phyloP scores from a whole-genome alignment of 2,113 vertebrate genomes.

The Rhinolophus sinicus region DNA sequence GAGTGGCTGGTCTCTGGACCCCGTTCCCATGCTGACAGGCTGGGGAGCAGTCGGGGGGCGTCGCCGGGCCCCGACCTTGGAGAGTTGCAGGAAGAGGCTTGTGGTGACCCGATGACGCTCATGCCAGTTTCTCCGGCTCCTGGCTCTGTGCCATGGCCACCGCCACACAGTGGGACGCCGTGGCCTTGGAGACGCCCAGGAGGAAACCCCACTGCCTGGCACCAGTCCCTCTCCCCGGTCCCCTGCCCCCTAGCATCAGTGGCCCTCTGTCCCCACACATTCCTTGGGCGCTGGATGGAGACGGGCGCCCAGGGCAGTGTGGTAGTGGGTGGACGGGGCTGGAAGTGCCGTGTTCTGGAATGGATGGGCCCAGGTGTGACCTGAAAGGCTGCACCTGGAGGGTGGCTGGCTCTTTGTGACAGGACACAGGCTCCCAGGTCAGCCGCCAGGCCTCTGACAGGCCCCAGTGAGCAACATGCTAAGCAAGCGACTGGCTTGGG shows the following conservation, averaged over 20 bases:
- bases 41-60: background rate
- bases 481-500: background rate
- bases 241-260: fast-evolving
- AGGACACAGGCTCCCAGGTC: background rate
- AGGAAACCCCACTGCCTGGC: background rate
- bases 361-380: background rate
- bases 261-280: background rate
- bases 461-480: background rate
- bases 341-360: background rate
- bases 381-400: background rate
- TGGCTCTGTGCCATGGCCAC: background rate
- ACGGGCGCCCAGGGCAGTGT: background rate
- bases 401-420: background rate
- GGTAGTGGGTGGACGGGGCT: too few species aligned
- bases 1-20: background rate
- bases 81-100: background rate
- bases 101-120: too few species aligned
- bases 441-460: background rate
- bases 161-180: background rate
- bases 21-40: fast-evolving
- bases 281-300: background rate
- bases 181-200: background rate
- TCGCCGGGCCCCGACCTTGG: background rate
- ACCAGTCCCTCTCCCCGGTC: background rate
- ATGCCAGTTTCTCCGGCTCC: background rate